Base-by-base conservation (phyloP, 2,888 invertebrate genomes). In the Phengaris arion region DNA sequence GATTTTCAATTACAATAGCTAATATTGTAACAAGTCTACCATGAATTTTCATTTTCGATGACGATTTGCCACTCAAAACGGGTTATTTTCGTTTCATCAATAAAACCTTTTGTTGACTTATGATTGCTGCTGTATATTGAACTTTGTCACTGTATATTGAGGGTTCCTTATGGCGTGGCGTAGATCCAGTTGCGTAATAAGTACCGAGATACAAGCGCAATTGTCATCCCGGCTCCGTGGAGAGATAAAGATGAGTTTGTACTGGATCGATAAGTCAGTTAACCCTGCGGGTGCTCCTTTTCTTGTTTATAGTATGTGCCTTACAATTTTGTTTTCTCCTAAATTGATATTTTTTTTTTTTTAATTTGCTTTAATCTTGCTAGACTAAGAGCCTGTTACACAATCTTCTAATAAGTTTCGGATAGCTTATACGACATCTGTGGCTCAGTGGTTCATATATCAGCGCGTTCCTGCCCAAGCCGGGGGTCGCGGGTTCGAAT, bases 231-330 rank as follows among this genome's bases (percentile, higher is more conserved):
- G 52, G 72, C 51, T 72, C 72, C 45, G 68, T 22, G 52, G 35
- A 54, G 72, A 52, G 54, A 52, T 72, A 72, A 52, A 72, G 72
- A 72, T 52, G 70, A 52, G 70, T 70, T 70, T 70, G 48, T 70
- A 70, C 72, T 35, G 54, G 72, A 72, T 72, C 72, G 35, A 72
- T 72, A 72, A 72, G 72, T 72, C 35, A 52, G 22, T 52, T 52
- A 70, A 52, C 70, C 54, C 72, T 13, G 72, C 51, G 35, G 64
- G 35, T 64, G 35, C 64, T 64, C 35, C 35, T 64, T 64, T 64
- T 64, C 64, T 59, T 59, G 6, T 64, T 64, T 52, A 15, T 59
- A n/a, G 8, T 15, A 9, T n/a, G 15, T 69, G 48, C 2, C 69
- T 15, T 48, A 48, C 15, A 48, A 48, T 68, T 68, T 22, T 45